Base-by-base conservation (phyloP, 2,888 invertebrate species). In the Troides helena region DNA sequence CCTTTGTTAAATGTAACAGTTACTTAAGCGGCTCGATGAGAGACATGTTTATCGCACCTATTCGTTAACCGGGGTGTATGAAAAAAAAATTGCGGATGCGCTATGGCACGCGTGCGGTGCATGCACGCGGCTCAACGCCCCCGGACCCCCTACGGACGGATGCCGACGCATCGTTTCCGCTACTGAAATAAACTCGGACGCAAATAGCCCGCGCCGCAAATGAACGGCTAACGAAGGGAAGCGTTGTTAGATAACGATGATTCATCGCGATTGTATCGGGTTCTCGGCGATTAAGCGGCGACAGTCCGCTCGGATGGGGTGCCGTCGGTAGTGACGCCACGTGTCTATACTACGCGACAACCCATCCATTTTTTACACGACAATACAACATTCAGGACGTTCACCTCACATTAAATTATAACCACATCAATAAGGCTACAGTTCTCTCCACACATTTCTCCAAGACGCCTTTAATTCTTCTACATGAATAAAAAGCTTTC, bases 91-190 rank as follows among this genome's bases (percentile, higher is more conserved):
- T 56, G 64, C 61, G 60, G 67, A 56, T 56, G 65, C 39, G 69
- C 43, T 23, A 64, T 68, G 64, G 43, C 56, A 64, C 39, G 64
- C 67, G 62, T 43, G 65, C 36, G 58, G 53, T 56, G 53, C 21
- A n/a, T 61, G 6, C 66, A 25, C 39, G 39, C 65, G 67, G 77
- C 73, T 73, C 76, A 78, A 76, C 73, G 78, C 69, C 74, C 80
- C 69, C 71, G 59, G 79, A 81, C 81, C 82, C 82, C 82, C 81
- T 73, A 77, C 78, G 78, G 74, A 77, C 78, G 79, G 80, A 80
- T 78, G 76, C 68, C 70, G 67, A 68, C 71, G 68, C 66, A 67
- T 67, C 72, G 75, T 74, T 80, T 82, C 81, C 81, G 81, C 68
- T 78, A 73, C 75, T 53, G 71, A 78, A 79, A 79, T 80, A 81